Conservation (phyloP, 2,113 vertebrate species). For the Hyaena hyaena region DNA sequence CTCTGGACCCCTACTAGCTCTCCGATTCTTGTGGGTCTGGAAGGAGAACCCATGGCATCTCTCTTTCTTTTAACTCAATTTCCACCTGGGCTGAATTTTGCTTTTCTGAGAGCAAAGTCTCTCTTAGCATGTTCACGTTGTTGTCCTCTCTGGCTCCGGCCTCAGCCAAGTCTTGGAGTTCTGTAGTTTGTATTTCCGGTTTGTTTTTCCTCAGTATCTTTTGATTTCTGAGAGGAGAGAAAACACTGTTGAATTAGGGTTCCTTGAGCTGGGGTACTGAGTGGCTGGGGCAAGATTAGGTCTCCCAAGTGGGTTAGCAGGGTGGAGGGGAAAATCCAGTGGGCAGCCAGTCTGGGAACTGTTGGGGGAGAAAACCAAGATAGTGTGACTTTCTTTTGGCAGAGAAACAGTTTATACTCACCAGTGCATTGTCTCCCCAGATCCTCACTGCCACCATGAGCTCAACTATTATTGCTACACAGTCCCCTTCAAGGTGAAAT, state of each 20-base stretch:
- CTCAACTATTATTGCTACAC: background rate
- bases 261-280: background rate
- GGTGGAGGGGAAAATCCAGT: background rate
- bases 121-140: rapidly evolving
- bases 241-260: background rate
- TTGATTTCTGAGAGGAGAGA: constrained; percentile 85
- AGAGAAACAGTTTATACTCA: background rate
- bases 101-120: constrained; percentile 60
- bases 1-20: background rate
- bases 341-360: background rate
- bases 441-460: background rate
- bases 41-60: background rate
- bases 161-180: constrained; percentile 58
- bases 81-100: constrained; percentile 79
- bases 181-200: constrained; percentile 52
- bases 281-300: background rate
- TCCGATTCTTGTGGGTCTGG: background rate
- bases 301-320: background rate
- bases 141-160: constrained; percentile 64
- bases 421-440: rapidly evolving
- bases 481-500: too few species aligned
- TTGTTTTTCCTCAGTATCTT: constrained; percentile 80
- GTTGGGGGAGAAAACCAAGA: background rate
- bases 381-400: background rate
- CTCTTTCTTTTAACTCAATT: constrained; percentile 89